These are phyloP conservation scores for Cantharis rustica DNA, from an alignment of 2,888 invertebrate species.

Conservation along the genomic window DNA sequence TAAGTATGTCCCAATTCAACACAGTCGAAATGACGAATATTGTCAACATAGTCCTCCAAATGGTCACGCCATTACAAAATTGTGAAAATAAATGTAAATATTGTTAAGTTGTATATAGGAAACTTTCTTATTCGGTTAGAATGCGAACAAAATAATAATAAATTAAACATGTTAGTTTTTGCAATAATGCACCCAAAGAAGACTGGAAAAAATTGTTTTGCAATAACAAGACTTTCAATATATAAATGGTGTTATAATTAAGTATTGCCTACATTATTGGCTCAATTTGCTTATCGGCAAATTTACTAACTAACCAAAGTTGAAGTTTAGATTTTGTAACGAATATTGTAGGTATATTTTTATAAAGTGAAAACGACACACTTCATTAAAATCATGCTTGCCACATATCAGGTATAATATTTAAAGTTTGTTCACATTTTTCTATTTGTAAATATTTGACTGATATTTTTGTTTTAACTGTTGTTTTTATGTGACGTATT, in stretches of 20 bases:
- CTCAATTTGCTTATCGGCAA: slow-evolving; percentile 11
- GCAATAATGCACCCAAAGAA: slow-evolving; percentile 18
- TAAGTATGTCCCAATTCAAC: slow-evolving; percentile 44
- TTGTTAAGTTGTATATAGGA: background rate
- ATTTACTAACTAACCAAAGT: slow-evolving; percentile 23
- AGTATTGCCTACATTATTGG: slow-evolving; percentile 14
- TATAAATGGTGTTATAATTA: slow-evolving; percentile 11
- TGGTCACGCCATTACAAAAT: slow-evolving; percentile 36
- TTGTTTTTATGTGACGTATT: background rate
- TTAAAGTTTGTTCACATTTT: background rate
- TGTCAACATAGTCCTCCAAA: slow-evolving; percentile 36
- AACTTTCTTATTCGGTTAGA: background rate
- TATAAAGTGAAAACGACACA: slow-evolving; percentile 14
- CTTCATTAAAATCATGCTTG: slow-evolving; percentile 18
- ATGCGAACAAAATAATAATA: slow-evolving; percentile 5
- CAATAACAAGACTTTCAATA: slow-evolving; percentile 20
- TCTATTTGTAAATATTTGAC: background rate
- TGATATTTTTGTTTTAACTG: slow-evolving; percentile 2
- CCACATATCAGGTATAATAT: slow-evolving; percentile 26
- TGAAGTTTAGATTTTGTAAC: slow-evolving; percentile 13
- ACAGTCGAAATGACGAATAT: slow-evolving; percentile 36
- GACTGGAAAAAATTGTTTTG: slow-evolving; percentile 27
- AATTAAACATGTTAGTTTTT: slow-evolving; percentile 10
- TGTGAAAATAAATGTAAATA: slow-evolving; percentile 23
- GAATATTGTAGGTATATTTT: slow-evolving; percentile 23